Conservation (phyloP, 2,888 invertebrate genomes). For the Limnephilus auricula region DNA sequence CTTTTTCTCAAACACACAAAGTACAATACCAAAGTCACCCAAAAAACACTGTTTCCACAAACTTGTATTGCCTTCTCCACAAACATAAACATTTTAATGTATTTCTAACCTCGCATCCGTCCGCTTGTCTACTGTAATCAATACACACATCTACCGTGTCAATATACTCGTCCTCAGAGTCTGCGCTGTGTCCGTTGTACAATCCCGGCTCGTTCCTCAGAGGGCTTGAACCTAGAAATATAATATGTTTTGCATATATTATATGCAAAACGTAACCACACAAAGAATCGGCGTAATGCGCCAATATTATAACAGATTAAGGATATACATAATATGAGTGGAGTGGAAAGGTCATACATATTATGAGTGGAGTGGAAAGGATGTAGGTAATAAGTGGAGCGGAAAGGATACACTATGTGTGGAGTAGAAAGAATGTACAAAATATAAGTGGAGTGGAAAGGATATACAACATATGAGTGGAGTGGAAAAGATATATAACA, state of each 20-base stretch:
- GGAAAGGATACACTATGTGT: too few relatives aligned
- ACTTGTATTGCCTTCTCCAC: background rate
- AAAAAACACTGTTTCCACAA: background rate
- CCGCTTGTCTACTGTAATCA: slow-evolving; percentile 10
- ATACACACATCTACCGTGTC: slow-evolving; percentile 86
- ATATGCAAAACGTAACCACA: background rate
- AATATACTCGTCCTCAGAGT: slow-evolving; percentile 88
- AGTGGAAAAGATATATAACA: too few relatives aligned
- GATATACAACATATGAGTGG: too few relatives aligned
- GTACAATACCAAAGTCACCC: background rate
- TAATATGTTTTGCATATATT: too few relatives aligned
- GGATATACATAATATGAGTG: background rate
- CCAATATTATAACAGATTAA: background rate
- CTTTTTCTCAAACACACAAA: background rate
- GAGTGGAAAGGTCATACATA: background rate
- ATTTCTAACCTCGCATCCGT: background rate
- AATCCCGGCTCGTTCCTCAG: slow-evolving; percentile 67
- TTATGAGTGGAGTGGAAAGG: too few relatives aligned
- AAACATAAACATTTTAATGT: background rate
- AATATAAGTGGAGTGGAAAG: too few relatives aligned
- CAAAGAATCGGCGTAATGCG: background rate
- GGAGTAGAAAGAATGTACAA: too few relatives aligned
- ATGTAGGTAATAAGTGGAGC: too few relatives aligned
- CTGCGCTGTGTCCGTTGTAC: slow-evolving; percentile 76
- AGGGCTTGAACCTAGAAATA: slow-evolving; percentile 32